Evolutionary conservation across 2,113 vertebrate genomes (phyloP).

Genomic region (Colinus virginianus): DNA sequence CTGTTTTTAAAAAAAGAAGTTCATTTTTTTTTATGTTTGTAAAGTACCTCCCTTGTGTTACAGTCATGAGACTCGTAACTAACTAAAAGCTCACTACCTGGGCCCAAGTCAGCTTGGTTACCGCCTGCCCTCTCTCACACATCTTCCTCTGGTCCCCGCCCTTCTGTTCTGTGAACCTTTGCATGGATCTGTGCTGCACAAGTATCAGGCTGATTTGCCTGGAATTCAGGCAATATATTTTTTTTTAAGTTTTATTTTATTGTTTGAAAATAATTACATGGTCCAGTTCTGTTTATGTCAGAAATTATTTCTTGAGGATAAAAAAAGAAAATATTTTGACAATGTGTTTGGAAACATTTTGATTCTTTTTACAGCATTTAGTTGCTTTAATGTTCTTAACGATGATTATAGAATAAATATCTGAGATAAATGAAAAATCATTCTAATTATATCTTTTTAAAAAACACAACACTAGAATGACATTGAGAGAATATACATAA

Average conservation of each 20-base stretch:
- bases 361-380: background rate
- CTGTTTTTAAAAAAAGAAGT: background rate
- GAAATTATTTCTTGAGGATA: background rate
- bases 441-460: background rate
- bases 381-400: background rate
- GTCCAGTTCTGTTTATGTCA: background rate
- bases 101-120: background rate
- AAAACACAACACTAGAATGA: background rate
- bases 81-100: background rate
- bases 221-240: background rate
- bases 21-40: background rate
- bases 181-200: background rate
- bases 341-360: background rate
- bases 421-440: background rate
- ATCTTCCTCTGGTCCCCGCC: accelerated
- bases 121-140: background rate
- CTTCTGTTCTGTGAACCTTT: background rate
- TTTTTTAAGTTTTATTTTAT: background rate
- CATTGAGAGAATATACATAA: background rate
- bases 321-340: background rate
- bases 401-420: background rate
- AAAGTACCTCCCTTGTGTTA: background rate
- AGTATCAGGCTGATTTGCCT: background rate
- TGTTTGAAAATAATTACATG: background rate
- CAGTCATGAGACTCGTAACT: background rate